Evolutionary conservation across 2,797 vertebrate species (phyloP).

Genomic region (Brotogeris chrysoptera): DNA sequence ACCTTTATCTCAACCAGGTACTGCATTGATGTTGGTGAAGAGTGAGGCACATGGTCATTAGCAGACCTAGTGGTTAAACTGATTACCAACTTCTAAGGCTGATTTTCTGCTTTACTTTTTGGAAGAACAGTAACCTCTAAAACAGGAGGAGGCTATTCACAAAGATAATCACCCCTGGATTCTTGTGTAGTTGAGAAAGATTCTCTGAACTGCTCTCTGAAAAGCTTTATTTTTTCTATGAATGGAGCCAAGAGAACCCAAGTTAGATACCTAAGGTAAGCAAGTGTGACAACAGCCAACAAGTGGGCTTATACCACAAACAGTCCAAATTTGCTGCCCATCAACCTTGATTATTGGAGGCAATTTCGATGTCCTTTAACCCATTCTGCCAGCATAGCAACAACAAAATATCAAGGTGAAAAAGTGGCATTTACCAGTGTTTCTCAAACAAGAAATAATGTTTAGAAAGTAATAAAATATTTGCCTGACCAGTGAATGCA

Average conservation of each 20-base stretch:
- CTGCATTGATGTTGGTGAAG: background rate
- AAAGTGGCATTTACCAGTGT: background rate
- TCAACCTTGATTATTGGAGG: background rate
- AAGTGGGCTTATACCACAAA: background rate
- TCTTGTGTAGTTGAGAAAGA: background rate
- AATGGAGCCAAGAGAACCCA: background rate
- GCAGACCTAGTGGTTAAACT: background rate
- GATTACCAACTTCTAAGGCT: background rate
- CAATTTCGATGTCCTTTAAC: background rate
- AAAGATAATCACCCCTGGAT: background rate
- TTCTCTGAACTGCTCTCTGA: background rate
- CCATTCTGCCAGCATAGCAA: background rate
- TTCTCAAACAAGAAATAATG: background rate
- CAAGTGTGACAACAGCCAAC: background rate
- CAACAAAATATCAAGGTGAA: background rate
- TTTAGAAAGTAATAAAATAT: background rate
- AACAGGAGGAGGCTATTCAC: background rate
- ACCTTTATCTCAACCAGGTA: background rate
- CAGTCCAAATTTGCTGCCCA: background rate
- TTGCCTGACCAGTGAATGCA: background rate
- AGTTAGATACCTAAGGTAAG: background rate
- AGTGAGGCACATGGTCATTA: background rate
- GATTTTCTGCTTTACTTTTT: background rate
- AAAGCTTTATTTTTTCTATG: background rate
- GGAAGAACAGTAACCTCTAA: background rate